Evolutionary conservation across 2,797 vertebrate genomes (phyloP).

Genomic region (Dendrocincla tyrannina): DNA sequence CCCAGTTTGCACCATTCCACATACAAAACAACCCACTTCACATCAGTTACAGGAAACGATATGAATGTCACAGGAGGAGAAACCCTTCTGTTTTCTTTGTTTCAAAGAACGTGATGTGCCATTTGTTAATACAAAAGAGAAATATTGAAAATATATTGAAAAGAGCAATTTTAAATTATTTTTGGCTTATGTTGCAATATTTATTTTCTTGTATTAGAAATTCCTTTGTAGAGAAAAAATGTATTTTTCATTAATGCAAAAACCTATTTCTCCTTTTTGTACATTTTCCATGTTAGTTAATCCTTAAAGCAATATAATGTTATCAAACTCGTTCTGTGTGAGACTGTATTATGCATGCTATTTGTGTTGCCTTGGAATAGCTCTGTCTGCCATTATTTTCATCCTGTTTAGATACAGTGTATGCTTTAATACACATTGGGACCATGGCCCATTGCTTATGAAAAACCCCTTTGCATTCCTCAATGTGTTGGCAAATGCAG

Average conservation of each 20-base stretch:
- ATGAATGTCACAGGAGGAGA: constrained; percentile 97
- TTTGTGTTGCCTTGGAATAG: constrained; percentile 93
- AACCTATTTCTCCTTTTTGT: constrained; percentile 99
- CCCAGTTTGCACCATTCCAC: constrained; percentile 78
- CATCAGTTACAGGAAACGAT: constrained; percentile 84
- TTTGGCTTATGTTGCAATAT: constrained; percentile 99
- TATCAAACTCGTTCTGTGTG: constrained; percentile 82
- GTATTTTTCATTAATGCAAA: constrained; percentile 99
- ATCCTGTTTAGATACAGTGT: constrained; percentile 78
- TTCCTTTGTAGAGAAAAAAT: constrained; percentile 99
- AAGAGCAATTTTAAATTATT: constrained; percentile 99
- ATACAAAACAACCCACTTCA: constrained; percentile 75
- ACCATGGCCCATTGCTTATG: constrained; percentile 72
- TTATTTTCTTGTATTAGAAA: constrained; percentile 99
- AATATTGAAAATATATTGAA: constrained; percentile 99
- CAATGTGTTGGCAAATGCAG: constrained; percentile 91
- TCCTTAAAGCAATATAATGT: constrained; percentile 98
- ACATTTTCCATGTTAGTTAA: constrained; percentile 95
- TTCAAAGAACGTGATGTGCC: constrained; percentile 99
- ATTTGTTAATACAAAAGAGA: constrained; percentile 99
- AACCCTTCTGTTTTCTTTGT: constrained; percentile 94
- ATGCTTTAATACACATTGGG: constrained; percentile 78
- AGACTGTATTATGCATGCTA: constrained; percentile 93
- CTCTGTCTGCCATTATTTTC: constrained; percentile 83
- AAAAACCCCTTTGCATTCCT: constrained; percentile 78